Evolutionary conservation across 2,888 invertebrate genomes (phyloP), one percentile per base, ranked within the genome.

Genomic region (Microdon myrmicae): DNA sequence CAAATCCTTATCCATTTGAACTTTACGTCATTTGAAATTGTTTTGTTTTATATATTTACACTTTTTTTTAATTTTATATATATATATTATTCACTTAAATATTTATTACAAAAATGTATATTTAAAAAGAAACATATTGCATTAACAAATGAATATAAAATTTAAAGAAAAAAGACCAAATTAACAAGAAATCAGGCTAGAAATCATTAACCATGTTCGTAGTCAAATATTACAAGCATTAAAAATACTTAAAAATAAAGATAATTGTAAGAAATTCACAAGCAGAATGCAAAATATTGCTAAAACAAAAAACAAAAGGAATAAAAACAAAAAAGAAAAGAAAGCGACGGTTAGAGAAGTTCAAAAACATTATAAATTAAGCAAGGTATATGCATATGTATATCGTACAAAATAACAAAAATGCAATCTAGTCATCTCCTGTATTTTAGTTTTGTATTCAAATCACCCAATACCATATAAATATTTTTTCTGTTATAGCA

Each of bases 371-470:
- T n/a, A n/a, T 43, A 23, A 38, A 43, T 20, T 43, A 35, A 43
- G 34, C 22, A 34, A 43, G 4, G 26, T n/a, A n/a, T n/a, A n/a
- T n/a, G n/a, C n/a, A n/a, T 48, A 29, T 28, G 17, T 16, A 17
- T 17, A 26, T 37, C 37, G 29, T 23, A 23, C 25, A 22, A 26
- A 10, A 22, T 22, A 38, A 38, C n/a, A 34, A 41, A 41, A 43
- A 49, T 41, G 51, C 56, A 64, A 39, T 64, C 64, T 64, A 64
- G 64, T 64, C 64, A 64, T 51, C 53, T 37, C 61, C 51, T 55
- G 61, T 64, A 64, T 64, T 64, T 64, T 45, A 56, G 51, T 56
- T 56, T 32, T 56, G 49, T 56, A 51, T 64, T 45, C 64, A 64
- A 61, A 64, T 45, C n/a, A n/a, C n/a, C n/a, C n/a, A n/a, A n/a